Base-by-base conservation (phyloP, 2,113 vertebrate species). In the Neofelis nebulosa region DNA sequence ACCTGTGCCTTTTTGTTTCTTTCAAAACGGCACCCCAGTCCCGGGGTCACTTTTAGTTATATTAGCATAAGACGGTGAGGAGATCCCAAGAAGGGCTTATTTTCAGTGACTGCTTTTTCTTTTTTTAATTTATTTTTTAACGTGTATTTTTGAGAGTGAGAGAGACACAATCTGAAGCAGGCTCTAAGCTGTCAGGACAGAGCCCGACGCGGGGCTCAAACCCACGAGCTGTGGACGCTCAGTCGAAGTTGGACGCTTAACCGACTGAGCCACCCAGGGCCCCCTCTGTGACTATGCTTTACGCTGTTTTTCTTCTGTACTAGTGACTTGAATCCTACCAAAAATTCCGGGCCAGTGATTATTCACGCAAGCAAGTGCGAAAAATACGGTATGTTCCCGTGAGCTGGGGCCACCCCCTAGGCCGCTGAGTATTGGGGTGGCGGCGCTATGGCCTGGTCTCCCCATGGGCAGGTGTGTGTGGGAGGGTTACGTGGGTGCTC, bases 321-420 rank as follows among this genome's bases (percentile, higher is more conserved):
- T 96, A 99, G 98, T 79, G 96, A 89, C 84, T 36, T 98, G 78
- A 98, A 98, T 96, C 96, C 97, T 68, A 86, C 98, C 85, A 98
- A 93, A 93, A 38, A 97, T 87, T 14, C 94, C 0, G 98, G 93
- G 91, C 99, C 99, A 0, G 98, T 96, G 97, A 98, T 99, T 69
- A 13, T 88, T 91, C 98, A 99, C 1, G 97, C 98, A 38, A 98
- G 97, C 41, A 89, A 94, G 65, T 99, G 98, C 93, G 95, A 97
- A 27, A 98, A 96, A 98, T 99, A 99, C 0, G 98, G 99, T 99
- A 98, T 0, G 98, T 98, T 92, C 68, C 52, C 18, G 0, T 2
- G 55, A 78, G 84, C 16, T 2, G 7, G 12, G 48, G 48, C 65
- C 4, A 6, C 27, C 2, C 7, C 0, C 0, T 2, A 1, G 52